Evolutionary conservation across 2,888 invertebrate genomes (phyloP).

Genomic region (Chrysotoxum bicinctum): DNA sequence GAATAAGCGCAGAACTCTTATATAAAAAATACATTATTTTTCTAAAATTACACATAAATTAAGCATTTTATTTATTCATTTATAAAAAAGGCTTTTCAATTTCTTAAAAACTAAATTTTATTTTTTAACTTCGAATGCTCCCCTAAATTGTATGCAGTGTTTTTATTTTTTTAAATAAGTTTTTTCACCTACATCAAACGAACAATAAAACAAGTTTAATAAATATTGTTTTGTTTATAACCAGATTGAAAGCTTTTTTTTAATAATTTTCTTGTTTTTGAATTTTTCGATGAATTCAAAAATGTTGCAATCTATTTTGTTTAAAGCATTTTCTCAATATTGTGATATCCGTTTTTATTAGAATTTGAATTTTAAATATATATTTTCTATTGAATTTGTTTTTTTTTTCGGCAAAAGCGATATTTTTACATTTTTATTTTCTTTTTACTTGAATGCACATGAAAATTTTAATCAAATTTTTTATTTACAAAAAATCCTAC

Average conservation of each 20-base stretch:
- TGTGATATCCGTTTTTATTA: constrained; percentile 29
- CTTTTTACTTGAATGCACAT: constrained; percentile 31
- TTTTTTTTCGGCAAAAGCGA: constrained; percentile 48
- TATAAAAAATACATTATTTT: constrained; percentile 62
- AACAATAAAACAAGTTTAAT: constrained; percentile 39
- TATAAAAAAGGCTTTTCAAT: constrained; percentile 60
- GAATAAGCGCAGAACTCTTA: constrained; percentile 60
- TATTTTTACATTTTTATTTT: constrained; percentile 30
- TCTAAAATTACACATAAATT: constrained; percentile 59
- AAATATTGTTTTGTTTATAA: constrained; percentile 22
- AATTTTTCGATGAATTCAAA: constrained; percentile 26
- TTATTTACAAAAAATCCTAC: constrained; percentile 61
- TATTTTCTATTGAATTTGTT: constrained; percentile 23
- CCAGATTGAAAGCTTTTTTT: not conserved
- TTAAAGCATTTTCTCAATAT: constrained; percentile 45
- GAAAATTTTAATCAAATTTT: constrained; percentile 40
- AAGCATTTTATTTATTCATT: constrained; percentile 42
- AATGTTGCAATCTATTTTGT: constrained; percentile 29
- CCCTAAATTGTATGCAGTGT: constrained; percentile 45
- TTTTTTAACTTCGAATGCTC: constrained; percentile 52
- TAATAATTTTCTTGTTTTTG: constrained; percentile 17
- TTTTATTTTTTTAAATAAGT: constrained; percentile 26
- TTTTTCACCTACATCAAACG: constrained; percentile 55
- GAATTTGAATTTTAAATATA: constrained; percentile 32
- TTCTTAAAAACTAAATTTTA: constrained; percentile 64